These are phyloP conservation scores for Papilio dardanus DNA, from an alignment of 1,140 invertebrate species.

Conservation along the genomic window DNA sequence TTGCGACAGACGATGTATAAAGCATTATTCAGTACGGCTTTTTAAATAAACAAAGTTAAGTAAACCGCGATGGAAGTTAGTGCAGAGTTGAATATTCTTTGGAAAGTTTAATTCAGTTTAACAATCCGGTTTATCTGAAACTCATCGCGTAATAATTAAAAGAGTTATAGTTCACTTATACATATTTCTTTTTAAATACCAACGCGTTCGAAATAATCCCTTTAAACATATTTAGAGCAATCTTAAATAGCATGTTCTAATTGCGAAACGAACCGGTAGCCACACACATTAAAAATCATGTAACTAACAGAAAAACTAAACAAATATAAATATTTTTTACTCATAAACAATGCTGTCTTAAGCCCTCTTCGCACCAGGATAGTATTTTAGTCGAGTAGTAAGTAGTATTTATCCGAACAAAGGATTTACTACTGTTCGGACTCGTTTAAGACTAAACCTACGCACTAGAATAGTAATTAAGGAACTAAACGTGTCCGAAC, in stretches of 20 bases:
- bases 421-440: no score
- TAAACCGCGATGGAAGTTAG: neutral
- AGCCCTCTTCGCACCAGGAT: no score
- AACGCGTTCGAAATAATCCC: neutral
- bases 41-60: constrained; percentile 1
- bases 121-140: neutral
- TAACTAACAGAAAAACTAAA: neutral
- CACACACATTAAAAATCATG: neutral
- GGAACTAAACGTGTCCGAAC: no score
- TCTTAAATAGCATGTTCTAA: constrained; percentile 16
- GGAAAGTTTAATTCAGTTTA: constrained; percentile 4
- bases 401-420: no score
- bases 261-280: constrained; percentile 11
- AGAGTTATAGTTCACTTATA: neutral
- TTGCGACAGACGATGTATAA: neutral
- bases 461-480: no score
- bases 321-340: neutral
- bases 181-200: neutral
- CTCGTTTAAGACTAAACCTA: no score
- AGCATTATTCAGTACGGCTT: neutral
- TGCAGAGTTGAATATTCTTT: neutral
- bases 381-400: no score
- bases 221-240: constrained; percentile 10
- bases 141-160: neutral
- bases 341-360: no score